Conservation (phyloP, 2,797 vertebrate genomes). For the Poeciliopsis presidionis region DNA sequence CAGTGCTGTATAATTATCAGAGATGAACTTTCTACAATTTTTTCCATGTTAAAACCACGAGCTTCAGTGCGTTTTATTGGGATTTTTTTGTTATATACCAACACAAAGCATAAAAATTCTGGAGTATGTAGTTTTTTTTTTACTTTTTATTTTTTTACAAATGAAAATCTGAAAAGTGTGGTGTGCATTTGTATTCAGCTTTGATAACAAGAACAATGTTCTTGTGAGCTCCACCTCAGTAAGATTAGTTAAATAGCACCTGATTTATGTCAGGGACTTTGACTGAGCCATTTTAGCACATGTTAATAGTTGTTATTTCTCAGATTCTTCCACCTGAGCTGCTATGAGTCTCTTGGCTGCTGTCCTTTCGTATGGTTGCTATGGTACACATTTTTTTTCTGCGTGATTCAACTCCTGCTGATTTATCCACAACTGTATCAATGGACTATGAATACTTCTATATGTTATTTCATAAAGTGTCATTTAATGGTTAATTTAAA, state of each 20-base stretch:
- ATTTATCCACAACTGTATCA: not conserved
- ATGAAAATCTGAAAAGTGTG: not conserved
- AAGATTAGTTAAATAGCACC: not conserved
- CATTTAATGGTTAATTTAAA: not conserved
- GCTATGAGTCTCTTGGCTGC: no score
- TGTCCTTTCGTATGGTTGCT: no score
- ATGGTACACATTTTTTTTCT: not conserved
- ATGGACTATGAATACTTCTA: not conserved
- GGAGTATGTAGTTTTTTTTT: not conserved
- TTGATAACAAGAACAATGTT: no score
- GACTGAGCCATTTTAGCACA: not conserved
- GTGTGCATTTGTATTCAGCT: not conserved
- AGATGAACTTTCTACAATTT: not conserved
- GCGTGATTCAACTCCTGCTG: not conserved
- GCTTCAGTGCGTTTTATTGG: not conserved
- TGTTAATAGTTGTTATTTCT: not conserved
- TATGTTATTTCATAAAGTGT: not conserved
- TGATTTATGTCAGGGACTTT: not conserved
- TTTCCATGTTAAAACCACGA: not conserved
- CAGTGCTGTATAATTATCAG: conserved; percentile 41
- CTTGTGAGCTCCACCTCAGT: not conserved
- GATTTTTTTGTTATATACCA: not conserved
- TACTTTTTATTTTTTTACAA: not conserved
- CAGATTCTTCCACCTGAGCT: not conserved
- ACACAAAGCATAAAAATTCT: not conserved